Evolutionary conservation across 2,113 vertebrate genomes (phyloP).

Genomic region (Bothrops jararaca): DNA sequence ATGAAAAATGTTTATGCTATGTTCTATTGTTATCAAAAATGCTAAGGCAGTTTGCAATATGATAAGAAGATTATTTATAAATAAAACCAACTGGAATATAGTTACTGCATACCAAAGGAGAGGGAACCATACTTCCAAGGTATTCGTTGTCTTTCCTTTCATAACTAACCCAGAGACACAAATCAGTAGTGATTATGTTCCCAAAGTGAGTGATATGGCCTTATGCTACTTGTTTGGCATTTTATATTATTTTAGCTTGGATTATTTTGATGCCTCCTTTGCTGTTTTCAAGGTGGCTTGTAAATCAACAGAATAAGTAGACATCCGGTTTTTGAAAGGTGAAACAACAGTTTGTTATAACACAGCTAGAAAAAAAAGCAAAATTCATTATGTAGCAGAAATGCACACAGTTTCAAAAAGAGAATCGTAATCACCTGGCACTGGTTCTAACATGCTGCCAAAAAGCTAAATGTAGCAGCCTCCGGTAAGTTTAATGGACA

Average conservation of each 20-base stretch:
- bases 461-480: not conserved
- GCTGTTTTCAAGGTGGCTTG: not conserved
- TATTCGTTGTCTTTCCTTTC: not conserved
- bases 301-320: not conserved
- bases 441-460: not conserved
- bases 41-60: not conserved
- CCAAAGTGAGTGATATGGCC: not conserved
- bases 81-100: not conserved
- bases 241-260: not conserved
- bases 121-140: not conserved
- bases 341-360: not conserved
- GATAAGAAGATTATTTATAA: not conserved
- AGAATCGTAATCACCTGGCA: not conserved
- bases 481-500: not conserved
- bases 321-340: not conserved
- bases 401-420: not conserved
- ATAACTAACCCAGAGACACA: not conserved
- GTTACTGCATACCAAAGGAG: not conserved
- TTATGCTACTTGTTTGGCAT: not conserved
- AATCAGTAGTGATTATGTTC: not conserved
- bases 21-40: not conserved
- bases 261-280: not conserved
- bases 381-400: not conserved
- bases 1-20: not conserved
- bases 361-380: not conserved